Base-by-base conservation (phyloP, 1,140 invertebrate genomes). In the Plutomurus gul region DNA sequence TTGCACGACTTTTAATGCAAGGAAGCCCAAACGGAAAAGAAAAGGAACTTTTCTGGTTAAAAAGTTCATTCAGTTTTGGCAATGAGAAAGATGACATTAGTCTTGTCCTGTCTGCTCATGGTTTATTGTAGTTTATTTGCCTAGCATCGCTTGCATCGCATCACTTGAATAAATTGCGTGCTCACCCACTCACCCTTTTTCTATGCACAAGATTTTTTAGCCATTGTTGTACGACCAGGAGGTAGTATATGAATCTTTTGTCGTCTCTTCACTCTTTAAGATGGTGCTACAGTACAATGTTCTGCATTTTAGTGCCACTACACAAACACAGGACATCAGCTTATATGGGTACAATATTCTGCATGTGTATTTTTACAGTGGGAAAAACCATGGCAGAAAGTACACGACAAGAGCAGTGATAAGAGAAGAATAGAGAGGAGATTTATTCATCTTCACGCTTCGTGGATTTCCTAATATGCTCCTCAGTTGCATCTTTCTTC, bases 391-490 rank as follows among this genome's bases (percentile, higher is more conserved):
- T 56, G 1, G 22, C 5, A 11, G 25, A 49, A 49, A 51, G 25
- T 51, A 22, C 13, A 65, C 30, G 51, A 60, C 51, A 60, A 60
- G 70, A 72, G 70, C 70, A 39, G 36, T 22, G 70, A 8, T 40
- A 8, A 18, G 36, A 25, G 20, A 43, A 13, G 25, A 39, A 20
- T 40, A 71, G 70, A 72, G 40, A 37, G 25, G 36, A 72, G 70
- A 65, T 30, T 65, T 51, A 51, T 70, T 70, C 70, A 72, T 72
- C 70, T 72, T 72, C 36, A 39, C 39, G 70, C 36, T 72, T 72
- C 36, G 70, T 72, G 36, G 70, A 72, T 46, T 72, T 72, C 70
- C 36, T 72, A 72, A 72, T 72, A 72, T 72, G 70, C 36, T 46
- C 39, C 70, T 40, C 22, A 43, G 40, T 46, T 72, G 40, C 70